Evolutionary conservation across 64 coral and sea anemone genomes (phyloP).

Genomic region (Stichodactyla helianthus): DNA sequence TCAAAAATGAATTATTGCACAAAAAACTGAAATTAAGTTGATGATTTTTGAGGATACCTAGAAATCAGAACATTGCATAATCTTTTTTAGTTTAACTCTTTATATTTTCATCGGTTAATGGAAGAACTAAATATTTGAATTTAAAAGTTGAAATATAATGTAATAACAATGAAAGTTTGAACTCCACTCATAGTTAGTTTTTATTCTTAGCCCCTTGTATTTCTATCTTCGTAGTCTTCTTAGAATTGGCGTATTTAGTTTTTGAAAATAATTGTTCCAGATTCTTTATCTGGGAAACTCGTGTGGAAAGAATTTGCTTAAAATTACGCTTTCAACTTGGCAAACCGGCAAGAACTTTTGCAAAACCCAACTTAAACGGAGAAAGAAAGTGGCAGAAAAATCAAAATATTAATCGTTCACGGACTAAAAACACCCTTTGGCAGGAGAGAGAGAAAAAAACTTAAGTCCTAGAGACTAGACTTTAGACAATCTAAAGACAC

Average conservation of each 20-base stretch:
- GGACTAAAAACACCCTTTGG: neutral
- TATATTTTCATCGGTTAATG: neutral
- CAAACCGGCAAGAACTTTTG: no score
- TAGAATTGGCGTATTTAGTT: no score
- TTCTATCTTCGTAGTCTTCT: no score
- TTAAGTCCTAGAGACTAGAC: neutral
- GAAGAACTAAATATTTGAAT: conserved; percentile 7
- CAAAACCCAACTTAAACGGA: no score
- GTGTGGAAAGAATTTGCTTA: no score
- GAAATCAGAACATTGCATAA: neutral
- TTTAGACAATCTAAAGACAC: neutral
- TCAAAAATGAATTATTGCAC: no score
- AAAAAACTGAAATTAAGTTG: neutral
- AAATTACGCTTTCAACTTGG: no score
- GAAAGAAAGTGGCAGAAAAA: no score
- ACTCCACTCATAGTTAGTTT: neutral
- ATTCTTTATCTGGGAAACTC: no score
- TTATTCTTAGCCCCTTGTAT: neutral
- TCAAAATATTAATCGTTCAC: neutral
- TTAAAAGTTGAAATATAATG: neutral
- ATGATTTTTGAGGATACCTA: neutral
- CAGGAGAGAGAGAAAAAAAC: neutral
- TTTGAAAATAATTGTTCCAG: no score
- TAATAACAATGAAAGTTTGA: neutral
- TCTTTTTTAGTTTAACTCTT: neutral